phyloP scores from a whole-genome alignment of 2,888 invertebrate species.

The Agonopterix heracliana region DNA sequence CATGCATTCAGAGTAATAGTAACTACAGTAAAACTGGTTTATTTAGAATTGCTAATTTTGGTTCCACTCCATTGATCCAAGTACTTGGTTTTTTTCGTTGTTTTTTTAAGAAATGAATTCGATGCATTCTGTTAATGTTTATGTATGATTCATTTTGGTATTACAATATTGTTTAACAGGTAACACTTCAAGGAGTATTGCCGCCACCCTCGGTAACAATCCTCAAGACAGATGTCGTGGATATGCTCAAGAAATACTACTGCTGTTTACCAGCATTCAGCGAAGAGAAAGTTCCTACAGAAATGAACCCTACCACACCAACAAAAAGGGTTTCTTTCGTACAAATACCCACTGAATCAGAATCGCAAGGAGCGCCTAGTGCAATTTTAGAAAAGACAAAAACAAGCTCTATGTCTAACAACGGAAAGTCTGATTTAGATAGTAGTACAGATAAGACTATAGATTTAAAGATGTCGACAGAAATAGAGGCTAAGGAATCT shows the following conservation, averaged over 20 bases:
- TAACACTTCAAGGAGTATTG: slow-evolving; percentile 80
- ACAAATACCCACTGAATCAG: slow-evolving; percentile 42
- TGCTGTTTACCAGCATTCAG: slow-evolving; percentile 69
- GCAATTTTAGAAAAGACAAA: slow-evolving; percentile 6
- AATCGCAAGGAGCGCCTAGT: slow-evolving; percentile 5
- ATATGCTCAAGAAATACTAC: slow-evolving; percentile 78
- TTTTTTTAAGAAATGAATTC: no score
- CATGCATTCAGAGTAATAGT: no score
- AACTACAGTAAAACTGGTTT: no score
- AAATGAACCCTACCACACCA: slow-evolving; percentile 50
- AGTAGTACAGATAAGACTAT: slow-evolving; percentile 48
- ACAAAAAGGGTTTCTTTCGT: slow-evolving; percentile 59
- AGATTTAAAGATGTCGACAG: slow-evolving; percentile 46
- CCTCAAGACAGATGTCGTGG: slow-evolving; percentile 78
- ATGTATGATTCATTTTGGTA: no score
- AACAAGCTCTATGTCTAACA: slow-evolving; percentile 12
- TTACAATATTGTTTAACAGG: slow-evolving; percentile 38
- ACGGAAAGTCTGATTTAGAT: slow-evolving; percentile 31
- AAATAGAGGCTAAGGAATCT: slow-evolving; percentile 49
- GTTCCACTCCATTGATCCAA: no score
- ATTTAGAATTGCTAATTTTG: no score
- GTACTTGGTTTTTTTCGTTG: no score
- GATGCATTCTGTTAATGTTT: no score
- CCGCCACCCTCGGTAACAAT: slow-evolving; percentile 86
- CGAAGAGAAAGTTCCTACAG: slow-evolving; percentile 40